Base-by-base conservation (phyloP, 2,113 vertebrate species). In the Gasterosteus nipponicus region DNA sequence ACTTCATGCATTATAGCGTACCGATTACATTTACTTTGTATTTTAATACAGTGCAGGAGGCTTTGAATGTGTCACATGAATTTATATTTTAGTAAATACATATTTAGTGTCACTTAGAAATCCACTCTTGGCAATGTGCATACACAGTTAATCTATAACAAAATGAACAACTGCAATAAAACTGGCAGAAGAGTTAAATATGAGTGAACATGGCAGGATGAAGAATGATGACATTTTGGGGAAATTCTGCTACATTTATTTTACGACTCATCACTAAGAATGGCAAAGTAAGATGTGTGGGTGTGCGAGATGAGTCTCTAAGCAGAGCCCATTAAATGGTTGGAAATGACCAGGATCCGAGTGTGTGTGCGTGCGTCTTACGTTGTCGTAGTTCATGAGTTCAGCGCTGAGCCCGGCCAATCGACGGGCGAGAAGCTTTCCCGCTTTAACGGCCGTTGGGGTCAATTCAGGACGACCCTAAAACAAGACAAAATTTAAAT, bases 401-500 rank as follows among this genome's bases (percentile, higher is more conserved):
- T 95, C 92, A 10, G 86, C 70, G 80, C 95, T 94, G 1, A 72
- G 88, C 41, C 93, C 92, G 0, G 94, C 88, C 44, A 99, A 93
- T 75, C 98, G 94, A 42, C 64, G 95, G 57, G 97, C 97, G 58
- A 99, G 94, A 41, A 98, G 94, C 61, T 93, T 97, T 57, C 98
- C 98, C 0, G 98, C 96, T 85, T 95, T 94, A 66, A 98, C 93
- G 26, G 97, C 97, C 0, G 96, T 96, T 3, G 98, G 97, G 3
- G 98, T 99, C 87, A 99, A 91, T 66, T 99, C 98, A 8, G 98
- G 97, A 38, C 96, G 96, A 71, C 95, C 96, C 98, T 99, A 46
- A 88, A 86, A 69, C 58, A 82, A 77, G 19, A 82, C 18, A 82
- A 26, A 64, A 10, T 10, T 58, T 0, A 26, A 38, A 42, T 62